Base-by-base conservation (phyloP, 2,797 vertebrate genomes). In the Coregonus sp. region DNA sequence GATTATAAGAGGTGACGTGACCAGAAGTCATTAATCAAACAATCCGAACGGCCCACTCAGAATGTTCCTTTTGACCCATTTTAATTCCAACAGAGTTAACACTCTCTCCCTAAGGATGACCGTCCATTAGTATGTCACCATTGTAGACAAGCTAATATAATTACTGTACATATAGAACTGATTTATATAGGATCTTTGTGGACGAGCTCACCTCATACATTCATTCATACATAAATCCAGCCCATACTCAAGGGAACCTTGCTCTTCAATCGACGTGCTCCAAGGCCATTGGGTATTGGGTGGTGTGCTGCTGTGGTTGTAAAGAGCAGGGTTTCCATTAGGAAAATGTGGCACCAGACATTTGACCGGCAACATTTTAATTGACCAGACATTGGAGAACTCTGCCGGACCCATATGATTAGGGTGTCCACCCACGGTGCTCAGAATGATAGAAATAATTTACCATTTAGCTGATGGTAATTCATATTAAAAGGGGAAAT, bases 211-310 rank as follows among this genome's bases (percentile, higher is more conserved):
- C 59, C 2, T 67, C 12, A 67, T 67, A 67, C 15, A 31, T 31
- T 33, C 11, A 70, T 67, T 3, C 66, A 68, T 15, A 70, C 18
- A 51, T 50, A 51, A 51, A 63, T 63, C 11, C 59, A 25, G 9
- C 59, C 66, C 3, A 1, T 15, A 31, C 66, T 20, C 6, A 14
- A 54, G 37, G 54, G 18, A 35, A 67, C 31, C 63, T 33, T 66
- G 56, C 31, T 81, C 51, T 74, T 78, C 72, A 51, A 76, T 75
- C 68, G 25, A 20, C 72, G 61, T 14, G 11, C 69, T 5, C 12
- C 81, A 82, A 85, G 87, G 88, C 86, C 82, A 81, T 31, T 65
- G 4, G 71, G 5, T 65, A 75, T 75, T 75, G 78, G 31, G 20
- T 18, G 31, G 14, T 67, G 33, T 7, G 31, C 14, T 35, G 29